These are phyloP conservation scores for Platyscapa corneri DNA, from an alignment of 1,140 invertebrate species.

Conservation along the genomic window DNA sequence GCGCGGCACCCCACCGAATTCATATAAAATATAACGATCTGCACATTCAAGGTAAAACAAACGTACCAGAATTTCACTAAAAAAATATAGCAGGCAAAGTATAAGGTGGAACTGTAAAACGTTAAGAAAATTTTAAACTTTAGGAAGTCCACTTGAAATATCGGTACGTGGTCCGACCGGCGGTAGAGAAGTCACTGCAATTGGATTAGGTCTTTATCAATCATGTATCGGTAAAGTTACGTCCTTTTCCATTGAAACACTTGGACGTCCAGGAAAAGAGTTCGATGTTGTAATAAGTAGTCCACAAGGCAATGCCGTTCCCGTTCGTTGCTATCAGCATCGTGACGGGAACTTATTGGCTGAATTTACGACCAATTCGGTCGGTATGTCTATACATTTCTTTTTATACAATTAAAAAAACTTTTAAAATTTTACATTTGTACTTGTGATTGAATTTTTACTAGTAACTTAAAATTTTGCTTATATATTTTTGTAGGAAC, in stretches of 20 bases:
- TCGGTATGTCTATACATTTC: conserved; percentile 65
- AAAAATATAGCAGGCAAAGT: background rate
- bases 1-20: conserved; percentile 87
- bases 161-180: conserved; percentile 97
- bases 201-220: conserved; percentile 88
- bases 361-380: conserved; percentile 90
- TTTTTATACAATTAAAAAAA: background rate
- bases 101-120: background rate
- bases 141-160: conserved; percentile 93
- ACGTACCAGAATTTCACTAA: background rate
- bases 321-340: conserved; percentile 95
- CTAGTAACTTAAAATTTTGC: background rate
- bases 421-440: background rate
- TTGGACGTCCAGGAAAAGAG: conserved; percentile 88
- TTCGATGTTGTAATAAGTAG: conserved; percentile 93
- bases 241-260: conserved; percentile 91
- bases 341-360: conserved; percentile 94
- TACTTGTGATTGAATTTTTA: background rate
- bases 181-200: conserved; percentile 86
- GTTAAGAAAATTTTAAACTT: background rate
- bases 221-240: conserved; percentile 85
- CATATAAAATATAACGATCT: conserved; percentile 72
- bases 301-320: conserved; percentile 91
- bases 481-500: conserved; percentile 74
- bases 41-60: conserved; percentile 66